Conservation (phyloP, 2,113 vertebrate species). For the Cavia aperea region DNA sequence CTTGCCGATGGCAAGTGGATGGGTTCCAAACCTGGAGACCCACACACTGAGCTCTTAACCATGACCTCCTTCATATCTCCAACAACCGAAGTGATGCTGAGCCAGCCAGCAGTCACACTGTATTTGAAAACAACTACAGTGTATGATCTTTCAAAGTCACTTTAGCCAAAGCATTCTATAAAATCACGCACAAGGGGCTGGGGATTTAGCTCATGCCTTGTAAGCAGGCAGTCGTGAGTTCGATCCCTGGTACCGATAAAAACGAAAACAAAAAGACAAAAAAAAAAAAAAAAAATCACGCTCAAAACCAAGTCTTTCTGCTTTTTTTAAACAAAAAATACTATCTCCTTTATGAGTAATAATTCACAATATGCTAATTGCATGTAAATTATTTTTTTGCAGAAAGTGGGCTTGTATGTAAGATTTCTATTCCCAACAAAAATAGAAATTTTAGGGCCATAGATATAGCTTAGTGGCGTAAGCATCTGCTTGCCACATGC, state of each 20-base stretch:
- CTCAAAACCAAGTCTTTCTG: not conserved
- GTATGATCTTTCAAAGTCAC: not conserved
- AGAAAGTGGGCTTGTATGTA: not conserved
- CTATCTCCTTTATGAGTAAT: not conserved
- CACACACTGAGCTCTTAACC: not conserved
- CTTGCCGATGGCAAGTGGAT: not conserved
- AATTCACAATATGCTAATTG: not conserved
- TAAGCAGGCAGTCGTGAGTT: too few relatives aligned
- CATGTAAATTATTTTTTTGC: not conserved
- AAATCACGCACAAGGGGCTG: not conserved
- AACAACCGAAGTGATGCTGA: not conserved
- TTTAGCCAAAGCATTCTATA: not conserved
- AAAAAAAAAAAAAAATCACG: not conserved
- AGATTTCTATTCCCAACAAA: slow-evolving; percentile 8
- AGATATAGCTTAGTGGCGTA: too few relatives aligned
- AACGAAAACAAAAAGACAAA: too few relatives aligned
- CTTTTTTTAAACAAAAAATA: not conserved
- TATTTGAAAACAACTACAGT: not conserved
- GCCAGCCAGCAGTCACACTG: not conserved
- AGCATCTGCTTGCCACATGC: too few relatives aligned
- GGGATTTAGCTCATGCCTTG: too few relatives aligned
- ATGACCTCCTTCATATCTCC: not conserved
- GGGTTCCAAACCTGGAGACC: not conserved
- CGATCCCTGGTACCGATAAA: too few relatives aligned
- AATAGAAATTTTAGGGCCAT: not conserved